Base-by-base conservation (phyloP, 2,888 invertebrate species). In the Boloria euphrosyne region DNA sequence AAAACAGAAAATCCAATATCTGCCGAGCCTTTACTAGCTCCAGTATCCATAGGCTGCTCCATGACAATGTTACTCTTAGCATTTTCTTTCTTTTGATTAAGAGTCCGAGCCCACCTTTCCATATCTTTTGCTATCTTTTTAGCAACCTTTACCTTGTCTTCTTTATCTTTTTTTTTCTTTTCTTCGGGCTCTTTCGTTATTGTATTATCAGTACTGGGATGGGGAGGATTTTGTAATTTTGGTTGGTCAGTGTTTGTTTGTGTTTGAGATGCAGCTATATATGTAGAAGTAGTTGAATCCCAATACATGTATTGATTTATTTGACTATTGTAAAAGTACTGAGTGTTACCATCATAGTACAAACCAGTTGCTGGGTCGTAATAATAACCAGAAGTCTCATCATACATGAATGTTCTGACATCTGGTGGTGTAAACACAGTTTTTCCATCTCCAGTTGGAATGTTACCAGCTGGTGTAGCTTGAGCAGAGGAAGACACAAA, bases 121-220 rank as follows among this genome's bases (percentile, higher is more conserved):
- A 94, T 94, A 74, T 94, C 96, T 90, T 99, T 99, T 0, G 98
- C 98, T 75, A 99, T 98, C 86, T 98, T 98, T 83, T 99, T 98
- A 5, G 99, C 99, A 13, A 98, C 98, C 89, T 98, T 98, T 0
- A 98, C 98, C 90, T 98, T 98, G 77, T 98, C 98, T 69, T 96
- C 97, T 76, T 97, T 97, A 54, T 94, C 95, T 75, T 94, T 95
- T 83, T 96, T 96, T 84, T 95, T 95, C 70, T 94, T 94, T 68
- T 94, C 94, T 14, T 88, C 89, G 0, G 86, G 84, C 17, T 91
- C 90, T 74, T 87, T 88, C 4, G 73, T 75, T 62, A 86, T 87
- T 2, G 86, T 87, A 46, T 85, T 83, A 50, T 85, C 85, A 13
- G 75, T 76, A 0, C 87, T 81, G 14, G 84, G 82, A 43, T 80